phyloP scores from a whole-genome alignment of 2,797 vertebrate genomes.

The Silurus aristotelis region DNA sequence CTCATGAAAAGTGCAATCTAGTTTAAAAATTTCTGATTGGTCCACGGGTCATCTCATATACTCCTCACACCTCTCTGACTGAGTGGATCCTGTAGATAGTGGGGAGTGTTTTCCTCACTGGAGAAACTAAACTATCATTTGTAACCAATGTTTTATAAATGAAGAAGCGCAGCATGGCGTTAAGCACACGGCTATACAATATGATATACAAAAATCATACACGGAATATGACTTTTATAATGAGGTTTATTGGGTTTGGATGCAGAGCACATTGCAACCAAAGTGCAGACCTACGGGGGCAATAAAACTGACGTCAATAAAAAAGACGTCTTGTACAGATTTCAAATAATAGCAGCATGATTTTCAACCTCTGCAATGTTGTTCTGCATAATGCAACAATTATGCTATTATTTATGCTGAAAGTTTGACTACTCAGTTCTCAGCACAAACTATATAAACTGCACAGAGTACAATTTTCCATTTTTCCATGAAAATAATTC shows the following conservation, averaged over 20 bases:
- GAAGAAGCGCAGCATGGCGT: neutral
- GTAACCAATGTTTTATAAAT: neutral
- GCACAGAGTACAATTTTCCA: too few species aligned
- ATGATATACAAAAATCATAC: neutral
- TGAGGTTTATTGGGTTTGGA: slow-evolving; percentile 1
- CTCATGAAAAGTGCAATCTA: slow-evolving; percentile 32
- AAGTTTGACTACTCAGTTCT: neutral
- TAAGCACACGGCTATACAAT: neutral
- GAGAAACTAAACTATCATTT: slow-evolving; percentile 9
- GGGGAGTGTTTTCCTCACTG: neutral
- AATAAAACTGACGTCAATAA: slow-evolving; percentile 8
- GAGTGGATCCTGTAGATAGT: slow-evolving; percentile 10
- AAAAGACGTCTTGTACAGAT: neutral
- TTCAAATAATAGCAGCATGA: slow-evolving; percentile 15
- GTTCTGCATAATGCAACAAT: neutral
- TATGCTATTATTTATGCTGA: neutral
- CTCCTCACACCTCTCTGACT: slow-evolving; percentile 35
- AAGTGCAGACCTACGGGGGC: neutral
- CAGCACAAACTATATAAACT: neutral
- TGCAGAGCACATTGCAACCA: neutral
- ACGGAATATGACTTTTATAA: neutral
- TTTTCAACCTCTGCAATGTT: slow-evolving; percentile 1
- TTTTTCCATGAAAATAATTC: too few species aligned
- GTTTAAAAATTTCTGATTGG: slow-evolving; percentile 45
- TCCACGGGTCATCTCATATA: slow-evolving; percentile 24